Base-by-base conservation (phyloP, 2,113 vertebrate genomes). In the Scopus umbretta region DNA sequence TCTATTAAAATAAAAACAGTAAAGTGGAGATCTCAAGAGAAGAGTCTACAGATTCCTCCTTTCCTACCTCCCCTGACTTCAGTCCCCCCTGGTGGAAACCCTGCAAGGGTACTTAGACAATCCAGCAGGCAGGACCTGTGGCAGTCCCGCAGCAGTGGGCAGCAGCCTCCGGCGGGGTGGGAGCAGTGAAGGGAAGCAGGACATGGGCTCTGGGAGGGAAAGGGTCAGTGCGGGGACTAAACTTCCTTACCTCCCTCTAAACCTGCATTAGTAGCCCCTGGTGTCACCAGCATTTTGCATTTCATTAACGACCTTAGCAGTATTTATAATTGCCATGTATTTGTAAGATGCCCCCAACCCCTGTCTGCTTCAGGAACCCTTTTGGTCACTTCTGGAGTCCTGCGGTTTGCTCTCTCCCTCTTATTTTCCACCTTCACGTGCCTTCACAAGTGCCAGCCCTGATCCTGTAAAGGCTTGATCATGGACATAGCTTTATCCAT, bases 81-180 rank as follows among this genome's bases (percentile, higher is more conserved):
- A 34, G 49, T 29, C 7, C 9, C 11, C 11, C 5, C n/a, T 11
- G 7, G 22, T 10, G 36, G 36, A 88, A 86, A 36, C 63, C 56
- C 36, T 70, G 36, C 0, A 1, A 53, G 36, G 67, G 22, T 91
- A 34, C 11, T 58, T n/a, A 36, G 2, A 10, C 16, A 12, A 25
- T 52, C 45, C 5, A 7, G 34, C 58, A 73, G 53, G n/a, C 40
- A 73, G 68, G 52, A 86, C 36, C 36, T 43, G 36, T n/a, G 29
- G 5, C 26, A 30, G 58, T 26, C 50, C 40, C 1, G 1, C 68
- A 68, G 73, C 68, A 3, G 5, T 0, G 0, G 49, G 73, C 49
- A 78, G 82, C 65, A 74, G 65, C 29, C 16, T 85, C 80, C 1
- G 0, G 2, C 1, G 7, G 27, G 13, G 13, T 80, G 5, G 12